These are phyloP conservation scores for Tenrec ecaudatus DNA, from an alignment of 2,113 vertebrate genomes.

Conservation along the genomic window DNA sequence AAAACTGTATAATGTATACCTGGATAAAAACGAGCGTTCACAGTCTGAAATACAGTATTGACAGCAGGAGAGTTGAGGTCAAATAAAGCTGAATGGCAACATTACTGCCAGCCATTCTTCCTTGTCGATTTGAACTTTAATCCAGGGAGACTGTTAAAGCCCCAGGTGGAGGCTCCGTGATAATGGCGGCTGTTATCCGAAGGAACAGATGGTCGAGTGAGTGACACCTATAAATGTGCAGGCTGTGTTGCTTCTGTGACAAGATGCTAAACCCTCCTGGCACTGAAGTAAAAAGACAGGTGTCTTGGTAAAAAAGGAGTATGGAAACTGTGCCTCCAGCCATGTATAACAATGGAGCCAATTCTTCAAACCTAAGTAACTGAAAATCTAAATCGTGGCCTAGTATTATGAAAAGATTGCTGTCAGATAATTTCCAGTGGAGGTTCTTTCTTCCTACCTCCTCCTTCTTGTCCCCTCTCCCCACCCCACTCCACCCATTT, in stretches of 20 bases:
- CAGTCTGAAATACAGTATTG: background rate
- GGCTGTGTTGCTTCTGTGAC: conserved; percentile 87
- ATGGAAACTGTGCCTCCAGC: conserved; percentile 84
- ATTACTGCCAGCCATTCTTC: conserved; percentile 77
- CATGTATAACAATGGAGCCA: conserved; percentile 77
- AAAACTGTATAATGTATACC: conserved; percentile 45
- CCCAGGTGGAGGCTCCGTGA: conserved; percentile 83
- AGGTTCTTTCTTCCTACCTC: background rate
- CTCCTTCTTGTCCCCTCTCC: background rate
- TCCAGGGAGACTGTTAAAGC: conserved; percentile 81
- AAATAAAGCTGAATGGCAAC: conserved; percentile 73
- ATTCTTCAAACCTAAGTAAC: conserved; percentile 84
- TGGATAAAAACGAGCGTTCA: conserved; percentile 48
- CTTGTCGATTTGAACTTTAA: conserved; percentile 82
- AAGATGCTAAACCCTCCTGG: conserved; percentile 88
- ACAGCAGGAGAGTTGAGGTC: conserved; percentile 67
- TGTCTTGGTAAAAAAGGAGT: conserved; percentile 85
- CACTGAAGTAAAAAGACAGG: conserved; percentile 87
- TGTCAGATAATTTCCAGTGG: conserved; percentile 67
- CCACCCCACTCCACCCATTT: background rate
- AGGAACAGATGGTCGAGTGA: conserved; percentile 88
- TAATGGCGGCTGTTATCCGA: conserved; percentile 87
- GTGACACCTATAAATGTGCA: conserved; percentile 89
- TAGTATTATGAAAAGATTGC: conserved; percentile 69
- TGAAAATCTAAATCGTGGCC: conserved; percentile 81